These are phyloP conservation scores for Iphiclides podalirius DNA, from an alignment of 2,888 invertebrate species.

Conservation along the genomic window DNA sequence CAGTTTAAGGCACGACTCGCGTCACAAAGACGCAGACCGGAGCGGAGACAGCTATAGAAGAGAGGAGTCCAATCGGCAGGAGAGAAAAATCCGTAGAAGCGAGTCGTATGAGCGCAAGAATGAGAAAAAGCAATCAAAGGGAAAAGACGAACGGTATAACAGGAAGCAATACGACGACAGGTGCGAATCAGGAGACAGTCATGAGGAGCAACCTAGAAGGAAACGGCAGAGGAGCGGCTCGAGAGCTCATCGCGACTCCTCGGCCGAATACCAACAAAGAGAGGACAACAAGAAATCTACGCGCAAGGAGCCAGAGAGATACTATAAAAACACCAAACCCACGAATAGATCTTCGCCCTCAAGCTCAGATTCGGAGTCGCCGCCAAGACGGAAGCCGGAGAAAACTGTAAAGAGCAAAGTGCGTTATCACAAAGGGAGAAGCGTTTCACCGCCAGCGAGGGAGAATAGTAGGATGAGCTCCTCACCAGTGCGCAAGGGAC, in stretches of 20 bases:
- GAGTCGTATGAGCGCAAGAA: constrained; percentile 44
- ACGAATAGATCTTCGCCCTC: constrained; percentile 46
- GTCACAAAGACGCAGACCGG: constrained; percentile 22
- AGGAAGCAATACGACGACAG: constrained; percentile 37
- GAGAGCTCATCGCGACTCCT: constrained; percentile 47
- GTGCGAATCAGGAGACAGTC: constrained; percentile 35
- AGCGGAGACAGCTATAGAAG: constrained; percentile 36
- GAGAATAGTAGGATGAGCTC: constrained; percentile 46
- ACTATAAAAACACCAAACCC: constrained; percentile 41
- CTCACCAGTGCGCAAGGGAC: constrained; percentile 33
- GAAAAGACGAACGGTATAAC: constrained; percentile 42
- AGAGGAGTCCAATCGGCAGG: constrained; percentile 42
- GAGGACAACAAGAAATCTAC: constrained; percentile 42
- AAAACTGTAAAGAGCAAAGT: constrained; percentile 23
- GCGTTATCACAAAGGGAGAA: constrained; percentile 44
- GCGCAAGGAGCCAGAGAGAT: constrained; percentile 47
- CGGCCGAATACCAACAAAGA: constrained; percentile 49
- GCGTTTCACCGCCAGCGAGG: constrained; percentile 36
- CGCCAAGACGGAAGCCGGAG: constrained; percentile 37
- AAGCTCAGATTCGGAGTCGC: constrained; percentile 52
- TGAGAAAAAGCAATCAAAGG: constrained; percentile 39
- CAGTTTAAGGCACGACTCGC: constrained; percentile 33
- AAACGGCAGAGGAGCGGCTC: constrained; percentile 49
- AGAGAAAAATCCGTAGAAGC: constrained; percentile 41
- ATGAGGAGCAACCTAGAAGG: constrained; percentile 38